phyloP scores from a whole-genome alignment of 1,140 invertebrate species.

The Drosophila dunni region DNA sequence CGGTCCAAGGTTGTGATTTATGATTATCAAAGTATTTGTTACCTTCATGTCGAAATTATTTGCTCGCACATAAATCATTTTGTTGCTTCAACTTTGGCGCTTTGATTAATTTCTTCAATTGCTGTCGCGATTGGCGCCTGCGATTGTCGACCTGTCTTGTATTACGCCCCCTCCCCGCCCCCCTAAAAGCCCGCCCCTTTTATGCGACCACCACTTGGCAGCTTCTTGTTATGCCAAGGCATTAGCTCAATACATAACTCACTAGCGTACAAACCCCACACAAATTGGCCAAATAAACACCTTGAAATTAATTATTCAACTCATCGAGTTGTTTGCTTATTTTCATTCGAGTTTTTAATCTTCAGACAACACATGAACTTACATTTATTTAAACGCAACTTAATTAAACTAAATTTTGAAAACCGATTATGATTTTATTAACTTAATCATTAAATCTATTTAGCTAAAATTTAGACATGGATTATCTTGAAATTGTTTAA shows the following conservation, averaged over 20 bases:
- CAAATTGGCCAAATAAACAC: slow-evolving; percentile 14
- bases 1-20: slow-evolving; percentile 72
- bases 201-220: not conserved
- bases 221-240: slow-evolving; percentile 61
- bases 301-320: slow-evolving; percentile 21
- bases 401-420: too few relatives aligned
- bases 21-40: slow-evolving; percentile 83
- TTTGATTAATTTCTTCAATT: slow-evolving; percentile 82
- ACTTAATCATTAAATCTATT: too few relatives aligned
- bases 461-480: too few relatives aligned
- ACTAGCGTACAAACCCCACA: slow-evolving; percentile 52
- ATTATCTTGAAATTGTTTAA: too few relatives aligned
- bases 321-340: not conserved
- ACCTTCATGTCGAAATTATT: slow-evolving; percentile 82
- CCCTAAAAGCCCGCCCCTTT: not conserved
- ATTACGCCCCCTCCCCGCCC: not conserved
- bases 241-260: slow-evolving; percentile 65
- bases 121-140: slow-evolving; percentile 57
- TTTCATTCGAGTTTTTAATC: too few relatives aligned
- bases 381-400: too few relatives aligned
- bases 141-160: slow-evolving; percentile 44
- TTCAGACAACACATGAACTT: too few relatives aligned
- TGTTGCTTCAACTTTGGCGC: slow-evolving; percentile 46
- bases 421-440: too few relatives aligned
- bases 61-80: slow-evolving; percentile 80